A percentile compares a stretch with the other conserved stretches of the same genome.
These are phyloP conservation scores for Drosophila infuscata DNA, from an alignment of 2,888 invertebrate genomes.

Conservation along the genomic window DNA sequence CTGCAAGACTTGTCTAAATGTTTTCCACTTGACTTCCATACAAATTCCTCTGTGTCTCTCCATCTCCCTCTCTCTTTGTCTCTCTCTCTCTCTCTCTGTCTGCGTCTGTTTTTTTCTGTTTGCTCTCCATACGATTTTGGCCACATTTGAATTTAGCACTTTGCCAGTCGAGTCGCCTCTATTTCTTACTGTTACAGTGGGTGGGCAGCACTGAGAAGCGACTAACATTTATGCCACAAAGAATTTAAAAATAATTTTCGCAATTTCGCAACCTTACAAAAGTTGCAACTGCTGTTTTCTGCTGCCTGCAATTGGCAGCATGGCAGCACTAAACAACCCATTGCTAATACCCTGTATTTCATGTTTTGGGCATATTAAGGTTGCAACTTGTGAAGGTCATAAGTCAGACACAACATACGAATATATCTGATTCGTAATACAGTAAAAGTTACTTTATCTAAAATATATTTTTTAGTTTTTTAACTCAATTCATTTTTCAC, in stretches of 20 bases:
- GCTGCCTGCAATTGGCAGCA: slow-evolving; percentile 53
- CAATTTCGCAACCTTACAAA: slow-evolving; percentile 65
- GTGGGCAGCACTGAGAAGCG: slow-evolving; percentile 79
- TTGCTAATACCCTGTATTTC: slow-evolving; percentile 31
- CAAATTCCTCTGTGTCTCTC: slow-evolving; percentile 48
- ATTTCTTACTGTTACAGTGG: slow-evolving; percentile 67
- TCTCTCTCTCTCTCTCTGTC: slow-evolving; percentile 1
- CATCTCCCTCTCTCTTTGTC: not conserved
- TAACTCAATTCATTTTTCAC: not conserved
- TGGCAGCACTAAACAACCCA: slow-evolving; percentile 3
- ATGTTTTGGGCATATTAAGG: not conserved
- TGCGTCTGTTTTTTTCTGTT: slow-evolving; percentile 25
- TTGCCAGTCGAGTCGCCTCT: slow-evolving; percentile 17
- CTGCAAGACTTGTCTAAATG: slow-evolving; percentile 18
- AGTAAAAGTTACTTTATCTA: not conserved
- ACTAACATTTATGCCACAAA: slow-evolving; percentile 78
- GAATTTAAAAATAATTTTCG: slow-evolving; percentile 80
- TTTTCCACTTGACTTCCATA: slow-evolving; percentile 69
- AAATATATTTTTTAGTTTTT: not conserved
- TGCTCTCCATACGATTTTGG: slow-evolving; percentile 43
- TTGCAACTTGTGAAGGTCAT: not conserved
- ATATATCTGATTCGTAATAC: not conserved
- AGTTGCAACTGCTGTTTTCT: slow-evolving; percentile 27
- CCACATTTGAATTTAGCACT: slow-evolving; percentile 21
- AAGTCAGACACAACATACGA: not conserved